phyloP scores from a whole-genome alignment of 2,113 vertebrate species.

The Acanthisitta chloris region DNA sequence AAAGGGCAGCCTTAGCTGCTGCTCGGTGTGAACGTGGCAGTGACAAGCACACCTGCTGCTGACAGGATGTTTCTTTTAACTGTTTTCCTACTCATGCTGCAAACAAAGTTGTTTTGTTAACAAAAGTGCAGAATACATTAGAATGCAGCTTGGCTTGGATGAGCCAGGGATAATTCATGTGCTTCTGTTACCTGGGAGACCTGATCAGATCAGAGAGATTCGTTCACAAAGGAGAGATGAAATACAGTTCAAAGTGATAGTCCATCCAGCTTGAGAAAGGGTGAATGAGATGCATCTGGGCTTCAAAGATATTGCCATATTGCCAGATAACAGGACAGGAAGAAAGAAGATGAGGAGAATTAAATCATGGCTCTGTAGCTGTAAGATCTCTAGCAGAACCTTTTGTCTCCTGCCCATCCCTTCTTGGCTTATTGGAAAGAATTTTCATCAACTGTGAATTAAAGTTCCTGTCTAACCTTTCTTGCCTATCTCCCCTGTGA shows the following conservation, averaged over 20 bases:
- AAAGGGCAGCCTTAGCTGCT: background rate
- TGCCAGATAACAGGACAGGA: conserved; percentile 11
- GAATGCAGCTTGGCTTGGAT: background rate
- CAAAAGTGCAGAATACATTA: background rate
- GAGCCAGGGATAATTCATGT: background rate
- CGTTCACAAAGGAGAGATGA: conserved; percentile 21
- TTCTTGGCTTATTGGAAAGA: background rate
- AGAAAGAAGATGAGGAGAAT: background rate
- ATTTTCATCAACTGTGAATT: conserved; percentile 27
- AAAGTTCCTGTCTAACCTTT: conserved; percentile 28
- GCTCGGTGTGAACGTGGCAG: background rate
- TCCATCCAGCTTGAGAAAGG: background rate
- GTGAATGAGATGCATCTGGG: background rate
- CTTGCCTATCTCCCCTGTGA: background rate
- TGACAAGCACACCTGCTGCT: background rate
- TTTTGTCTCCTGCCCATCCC: conserved; percentile 43
- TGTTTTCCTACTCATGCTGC: background rate
- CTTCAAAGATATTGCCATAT: conserved; percentile 30
- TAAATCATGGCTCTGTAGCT: background rate
- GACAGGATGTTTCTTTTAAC: background rate
- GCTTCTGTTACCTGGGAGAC: background rate
- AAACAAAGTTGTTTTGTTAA: background rate
- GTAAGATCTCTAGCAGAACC: background rate
- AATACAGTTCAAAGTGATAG: conserved; percentile 32
- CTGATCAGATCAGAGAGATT: conserved; percentile 10